Conservation (phyloP, 1,140 invertebrate species). For the Stegodyphus mimosarum region DNA sequence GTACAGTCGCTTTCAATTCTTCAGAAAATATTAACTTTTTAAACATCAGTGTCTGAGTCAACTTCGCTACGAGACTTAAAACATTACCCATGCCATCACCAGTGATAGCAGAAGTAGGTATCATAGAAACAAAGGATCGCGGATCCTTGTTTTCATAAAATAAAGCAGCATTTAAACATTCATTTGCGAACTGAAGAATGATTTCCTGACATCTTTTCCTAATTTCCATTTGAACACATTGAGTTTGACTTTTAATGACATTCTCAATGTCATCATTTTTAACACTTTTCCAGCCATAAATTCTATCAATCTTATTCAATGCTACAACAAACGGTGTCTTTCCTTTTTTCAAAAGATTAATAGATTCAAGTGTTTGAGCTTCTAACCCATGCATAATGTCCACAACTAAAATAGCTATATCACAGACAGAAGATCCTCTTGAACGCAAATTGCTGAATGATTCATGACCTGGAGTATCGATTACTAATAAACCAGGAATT, state of each 20-base stretch:
- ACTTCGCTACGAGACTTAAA: conserved; percentile 90
- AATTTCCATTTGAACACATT: conserved; percentile 93
- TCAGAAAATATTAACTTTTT: conserved; percentile 92
- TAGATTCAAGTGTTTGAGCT: conserved; percentile 98
- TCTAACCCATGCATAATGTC: conserved; percentile 99
- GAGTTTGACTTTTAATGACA: conserved; percentile 83
- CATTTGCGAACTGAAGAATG: conserved; percentile 93
- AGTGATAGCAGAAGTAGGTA: conserved; percentile 97
- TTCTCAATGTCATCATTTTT: conserved; percentile 91
- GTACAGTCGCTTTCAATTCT: conserved; percentile 93
- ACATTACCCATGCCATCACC: conserved; percentile 99
- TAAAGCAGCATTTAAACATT: conserved; percentile 91
- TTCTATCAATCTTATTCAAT: conserved; percentile 86
- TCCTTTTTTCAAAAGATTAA: conserved; percentile 91
- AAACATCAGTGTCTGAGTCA: conserved; percentile 89
- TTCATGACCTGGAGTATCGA: conserved; percentile 99
- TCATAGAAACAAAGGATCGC: conserved; percentile 91
- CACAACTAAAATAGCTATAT: conserved; percentile 99
- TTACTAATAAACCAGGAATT: conserved; percentile 97
- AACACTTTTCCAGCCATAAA: conserved; percentile 95
- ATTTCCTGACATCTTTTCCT: conserved; percentile 88
- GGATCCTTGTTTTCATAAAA: conserved; percentile 97
- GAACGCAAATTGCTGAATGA: conserved; percentile 98
- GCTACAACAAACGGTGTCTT: conserved; percentile 99
- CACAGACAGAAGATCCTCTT: conserved; percentile 97